These are phyloP conservation scores for Sebastes oblongus DNA, from an alignment of 2,797 vertebrate species.

Conservation along the genomic window DNA sequence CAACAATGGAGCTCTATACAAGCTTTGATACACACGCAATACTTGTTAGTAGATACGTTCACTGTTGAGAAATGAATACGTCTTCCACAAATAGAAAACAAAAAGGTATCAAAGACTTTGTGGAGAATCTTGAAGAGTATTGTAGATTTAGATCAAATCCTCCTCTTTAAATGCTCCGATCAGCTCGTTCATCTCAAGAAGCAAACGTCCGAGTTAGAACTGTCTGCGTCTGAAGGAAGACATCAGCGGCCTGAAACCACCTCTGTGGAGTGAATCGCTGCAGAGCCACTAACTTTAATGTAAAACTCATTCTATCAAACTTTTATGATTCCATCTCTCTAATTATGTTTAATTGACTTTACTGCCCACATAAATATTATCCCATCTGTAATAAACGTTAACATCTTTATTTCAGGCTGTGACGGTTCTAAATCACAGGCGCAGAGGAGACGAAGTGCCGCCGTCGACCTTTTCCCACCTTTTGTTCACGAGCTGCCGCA, in stretches of 20 bases:
- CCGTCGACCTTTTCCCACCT: constrained; percentile 29
- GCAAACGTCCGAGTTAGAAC: not conserved
- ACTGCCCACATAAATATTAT: constrained; percentile 56
- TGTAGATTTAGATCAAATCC: no score
- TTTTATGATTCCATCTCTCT: constrained; percentile 56
- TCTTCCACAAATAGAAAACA: not conserved
- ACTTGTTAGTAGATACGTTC: no score
- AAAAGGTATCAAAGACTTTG: not conserved
- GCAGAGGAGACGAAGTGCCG: not conserved
- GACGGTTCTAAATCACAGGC: constrained; percentile 17
- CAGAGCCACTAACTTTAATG: constrained; percentile 19
- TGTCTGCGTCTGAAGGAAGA: not conserved
- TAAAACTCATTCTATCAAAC: constrained; percentile 2
- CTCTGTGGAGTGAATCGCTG: not conserved
- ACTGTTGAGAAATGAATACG: not conserved
- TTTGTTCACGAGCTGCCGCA: constrained; percentile 26
- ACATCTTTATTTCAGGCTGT: constrained; percentile 26
- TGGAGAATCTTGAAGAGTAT: not conserved
- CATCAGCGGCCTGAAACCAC: not conserved
- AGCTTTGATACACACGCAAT: no score
- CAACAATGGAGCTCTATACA: not conserved
- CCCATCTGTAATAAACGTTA: constrained; percentile 45
- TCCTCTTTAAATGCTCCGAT: not conserved
- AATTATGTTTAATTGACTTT: constrained; percentile 55
- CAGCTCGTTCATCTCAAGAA: not conserved